Evolutionary conservation across 2,113 vertebrate species (phyloP).

Genomic region (Girardinichthys multiradiatus): DNA sequence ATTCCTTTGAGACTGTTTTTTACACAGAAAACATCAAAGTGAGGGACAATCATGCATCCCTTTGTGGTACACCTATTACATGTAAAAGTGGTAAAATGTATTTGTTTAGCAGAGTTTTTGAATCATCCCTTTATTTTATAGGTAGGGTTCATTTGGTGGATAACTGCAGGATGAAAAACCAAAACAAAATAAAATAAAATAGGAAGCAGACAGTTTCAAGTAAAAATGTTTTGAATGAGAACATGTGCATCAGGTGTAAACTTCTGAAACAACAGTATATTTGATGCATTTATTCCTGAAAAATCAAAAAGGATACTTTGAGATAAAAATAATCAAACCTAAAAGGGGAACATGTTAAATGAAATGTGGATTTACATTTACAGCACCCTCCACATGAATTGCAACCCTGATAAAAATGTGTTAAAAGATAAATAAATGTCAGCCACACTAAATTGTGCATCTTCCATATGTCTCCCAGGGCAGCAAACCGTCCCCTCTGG

Average conservation of each 20-base stretch:
- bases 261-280: constrained; percentile 22
- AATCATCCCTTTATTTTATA: constrained; percentile 8
- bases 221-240: constrained; percentile 44
- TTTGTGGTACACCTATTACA: not conserved
- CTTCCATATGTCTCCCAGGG: too few species aligned
- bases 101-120: not conserved
- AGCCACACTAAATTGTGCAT: too few species aligned
- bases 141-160: constrained; percentile 31
- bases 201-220: constrained; percentile 17
- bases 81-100: not conserved
- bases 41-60: not conserved
- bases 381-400: not conserved
- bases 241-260: constrained; percentile 45
- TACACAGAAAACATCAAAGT: not conserved
- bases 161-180: constrained; percentile 39
- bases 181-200: constrained; percentile 56
- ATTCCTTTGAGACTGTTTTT: too few species aligned
- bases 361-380: not conserved
- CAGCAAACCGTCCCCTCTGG: too few species aligned
- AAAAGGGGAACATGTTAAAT: not conserved
- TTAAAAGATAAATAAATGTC: too few species aligned
- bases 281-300: constrained; percentile 20
- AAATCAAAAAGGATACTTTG: too few species aligned
- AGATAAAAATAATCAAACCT: not conserved
- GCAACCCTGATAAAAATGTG: not conserved